These are phyloP conservation scores for Zophobas morio DNA, from an alignment of 1,140 invertebrate species.

Conservation along the genomic window DNA sequence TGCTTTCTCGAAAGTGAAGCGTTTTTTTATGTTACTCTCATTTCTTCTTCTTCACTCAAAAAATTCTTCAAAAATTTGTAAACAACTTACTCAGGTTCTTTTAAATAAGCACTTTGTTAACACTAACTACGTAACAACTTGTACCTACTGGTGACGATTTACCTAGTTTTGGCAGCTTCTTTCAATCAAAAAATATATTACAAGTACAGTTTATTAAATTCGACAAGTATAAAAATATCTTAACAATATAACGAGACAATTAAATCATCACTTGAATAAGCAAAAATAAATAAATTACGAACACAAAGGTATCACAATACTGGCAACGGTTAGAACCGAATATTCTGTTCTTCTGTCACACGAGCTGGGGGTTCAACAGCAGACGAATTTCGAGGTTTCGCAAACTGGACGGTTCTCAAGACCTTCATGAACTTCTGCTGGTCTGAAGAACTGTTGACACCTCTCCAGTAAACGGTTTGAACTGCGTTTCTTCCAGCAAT, in stretches of 20 bases:
- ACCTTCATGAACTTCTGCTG: constrained; percentile 58
- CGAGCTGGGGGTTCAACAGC: constrained; percentile 3
- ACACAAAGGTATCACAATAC: neutral
- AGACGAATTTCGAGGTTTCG: constrained; percentile 27
- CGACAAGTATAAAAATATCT: neutral
- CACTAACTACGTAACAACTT: too few relatives aligned
- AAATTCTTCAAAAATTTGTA: too few relatives aligned
- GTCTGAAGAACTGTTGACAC: constrained; percentile 55
- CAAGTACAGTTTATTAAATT: neutral
- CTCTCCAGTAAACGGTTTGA: constrained; percentile 81
- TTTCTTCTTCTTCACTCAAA: too few relatives aligned
- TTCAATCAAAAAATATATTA: too few relatives aligned
- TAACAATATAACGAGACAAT: too few relatives aligned
- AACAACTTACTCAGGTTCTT: too few relatives aligned
- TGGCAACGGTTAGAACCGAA: constrained; percentile 10
- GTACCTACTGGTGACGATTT: too few relatives aligned
- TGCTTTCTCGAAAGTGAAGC: too few relatives aligned
- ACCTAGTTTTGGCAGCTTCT: too few relatives aligned
- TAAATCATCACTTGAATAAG: too few relatives aligned
- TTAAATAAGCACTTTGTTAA: too few relatives aligned
- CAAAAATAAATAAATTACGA: constrained; percentile 13
- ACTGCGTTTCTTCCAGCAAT: constrained; percentile 79
- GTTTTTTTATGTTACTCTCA: too few relatives aligned
- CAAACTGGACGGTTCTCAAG: constrained; percentile 57
- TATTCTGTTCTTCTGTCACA: constrained; percentile 28